Percentiles rank a stretch among this genome's conserved stretches.
These are phyloP conservation scores for Epirrita christyi DNA, from an alignment of 2,888 invertebrate genomes.

Conservation along the genomic window DNA sequence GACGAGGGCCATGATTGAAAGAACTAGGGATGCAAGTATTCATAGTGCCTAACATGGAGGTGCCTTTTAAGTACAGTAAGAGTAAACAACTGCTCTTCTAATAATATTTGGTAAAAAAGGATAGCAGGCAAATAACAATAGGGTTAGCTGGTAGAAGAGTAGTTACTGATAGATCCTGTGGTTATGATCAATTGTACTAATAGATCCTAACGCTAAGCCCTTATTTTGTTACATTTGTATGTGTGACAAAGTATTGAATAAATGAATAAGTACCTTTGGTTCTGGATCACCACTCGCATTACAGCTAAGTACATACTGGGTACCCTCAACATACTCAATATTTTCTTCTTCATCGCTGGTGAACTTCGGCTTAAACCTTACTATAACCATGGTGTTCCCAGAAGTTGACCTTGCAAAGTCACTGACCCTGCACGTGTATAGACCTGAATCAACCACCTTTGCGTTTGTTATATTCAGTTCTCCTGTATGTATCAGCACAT, in stretches of 20 bases:
- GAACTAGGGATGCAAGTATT: too few relatives aligned
- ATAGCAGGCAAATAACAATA: too few relatives aligned
- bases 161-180: too few relatives aligned
- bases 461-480: constrained; percentile 45
- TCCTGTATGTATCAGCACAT: constrained; percentile 32
- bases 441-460: constrained; percentile 46
- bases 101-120: too few relatives aligned
- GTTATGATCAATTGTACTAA: too few relatives aligned
- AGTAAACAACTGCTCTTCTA: too few relatives aligned
- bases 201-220: too few relatives aligned
- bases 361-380: constrained; percentile 57
- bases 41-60: too few relatives aligned
- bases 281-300: constrained; percentile 47
- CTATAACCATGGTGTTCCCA: constrained; percentile 42
- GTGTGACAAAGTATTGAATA: neutral
- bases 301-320: constrained; percentile 46
- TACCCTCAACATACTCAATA: constrained; percentile 42
- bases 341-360: constrained; percentile 33
- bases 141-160: too few relatives aligned
- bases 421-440: constrained; percentile 61
- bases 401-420: constrained; percentile 41
- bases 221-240: too few relatives aligned
- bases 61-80: too few relatives aligned
- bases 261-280: constrained; percentile 49
- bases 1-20: too few relatives aligned